A percentile compares a stretch with the other conserved stretches of the same genome.
These are phyloP conservation scores for Rhyacophila brunnea DNA, from an alignment of 1,140 invertebrate species.

Conservation along the genomic window DNA sequence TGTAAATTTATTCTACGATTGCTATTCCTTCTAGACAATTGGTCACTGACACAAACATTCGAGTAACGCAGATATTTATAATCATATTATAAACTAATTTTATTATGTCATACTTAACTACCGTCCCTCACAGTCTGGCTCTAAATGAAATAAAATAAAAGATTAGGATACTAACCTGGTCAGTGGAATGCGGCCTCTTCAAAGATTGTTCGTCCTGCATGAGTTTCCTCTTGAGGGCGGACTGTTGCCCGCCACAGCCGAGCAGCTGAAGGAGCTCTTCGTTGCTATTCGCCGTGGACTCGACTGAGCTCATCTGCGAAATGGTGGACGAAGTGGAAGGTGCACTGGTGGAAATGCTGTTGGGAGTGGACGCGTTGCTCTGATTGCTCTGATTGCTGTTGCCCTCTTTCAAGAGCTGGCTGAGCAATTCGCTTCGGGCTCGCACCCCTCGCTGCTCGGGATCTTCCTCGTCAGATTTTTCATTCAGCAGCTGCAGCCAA, in stretches of 20 bases:
- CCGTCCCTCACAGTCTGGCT: no score
- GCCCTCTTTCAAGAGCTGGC: conserved; percentile 71
- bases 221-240: conserved; percentile 31
- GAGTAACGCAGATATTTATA: no score
- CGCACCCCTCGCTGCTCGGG: conserved; percentile 62
- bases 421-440: conserved; percentile 72
- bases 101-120: no score
- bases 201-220: conserved; percentile 31
- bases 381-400: conserved; percentile 47
- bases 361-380: background rate
- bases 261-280: conserved; percentile 30
- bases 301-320: background rate
- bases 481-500: conserved; percentile 72
- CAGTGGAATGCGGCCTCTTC: conserved; percentile 41
- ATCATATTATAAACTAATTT: no score
- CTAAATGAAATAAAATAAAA: no score
- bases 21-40: no score
- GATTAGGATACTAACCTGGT: conserved; percentile 33
- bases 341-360: background rate
- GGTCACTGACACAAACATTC: no score
- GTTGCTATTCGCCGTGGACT: background rate
- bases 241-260: conserved; percentile 20
- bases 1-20: no score
- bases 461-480: conserved; percentile 78
- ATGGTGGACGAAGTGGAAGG: background rate